A percentile compares a stretch with the other conserved stretches of the same genome.
Evolutionary conservation across 2,797 vertebrate species (phyloP).

Genomic region (Distichodus sexfasciatus): DNA sequence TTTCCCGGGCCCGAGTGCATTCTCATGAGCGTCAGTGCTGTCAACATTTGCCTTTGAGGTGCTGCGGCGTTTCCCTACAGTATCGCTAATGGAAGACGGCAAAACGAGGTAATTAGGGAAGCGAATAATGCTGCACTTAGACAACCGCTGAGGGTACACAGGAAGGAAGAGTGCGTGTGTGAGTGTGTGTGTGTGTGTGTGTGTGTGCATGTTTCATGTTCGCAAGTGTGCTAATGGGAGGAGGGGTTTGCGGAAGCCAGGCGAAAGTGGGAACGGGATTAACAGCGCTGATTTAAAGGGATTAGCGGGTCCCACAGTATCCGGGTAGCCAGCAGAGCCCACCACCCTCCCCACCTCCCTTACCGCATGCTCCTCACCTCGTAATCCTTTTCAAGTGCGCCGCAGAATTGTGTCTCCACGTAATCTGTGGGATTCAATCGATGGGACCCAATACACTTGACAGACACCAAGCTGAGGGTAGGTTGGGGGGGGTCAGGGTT

Average conservation of each 20-base stretch:
- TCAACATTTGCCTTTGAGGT: constrained; percentile 52
- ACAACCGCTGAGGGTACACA: constrained; percentile 39
- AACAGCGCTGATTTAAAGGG: constrained; percentile 70
- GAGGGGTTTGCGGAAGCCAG: constrained; percentile 46
- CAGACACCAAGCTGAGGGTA: constrained; percentile 46
- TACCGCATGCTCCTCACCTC: constrained; percentile 46
- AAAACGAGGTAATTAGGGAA: constrained; percentile 52
- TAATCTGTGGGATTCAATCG: constrained; percentile 60
- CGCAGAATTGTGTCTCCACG: constrained; percentile 60
- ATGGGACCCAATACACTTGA: constrained; percentile 54
- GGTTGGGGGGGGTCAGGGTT: constrained; percentile 38
- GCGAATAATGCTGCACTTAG: constrained; percentile 52
- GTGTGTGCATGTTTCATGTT: constrained; percentile 21
- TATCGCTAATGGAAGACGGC: constrained; percentile 51
- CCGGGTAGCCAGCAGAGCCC: constrained; percentile 62
- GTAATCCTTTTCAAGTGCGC: constrained; percentile 68
- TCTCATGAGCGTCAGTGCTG: constrained; percentile 33
- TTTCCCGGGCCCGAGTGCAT: constrained; percentile 39
- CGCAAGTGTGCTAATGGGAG: background rate
- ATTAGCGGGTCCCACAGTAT: constrained; percentile 67
- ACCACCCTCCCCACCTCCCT: too few species aligned
- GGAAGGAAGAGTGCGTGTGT: constrained; percentile 15
- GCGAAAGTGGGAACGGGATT: constrained; percentile 65
- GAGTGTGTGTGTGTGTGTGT: constrained; percentile 4
- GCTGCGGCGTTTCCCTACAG: constrained; percentile 35